Evolutionary conservation across 2,113 vertebrate species (phyloP).

Genomic region (Origma solitaria): DNA sequence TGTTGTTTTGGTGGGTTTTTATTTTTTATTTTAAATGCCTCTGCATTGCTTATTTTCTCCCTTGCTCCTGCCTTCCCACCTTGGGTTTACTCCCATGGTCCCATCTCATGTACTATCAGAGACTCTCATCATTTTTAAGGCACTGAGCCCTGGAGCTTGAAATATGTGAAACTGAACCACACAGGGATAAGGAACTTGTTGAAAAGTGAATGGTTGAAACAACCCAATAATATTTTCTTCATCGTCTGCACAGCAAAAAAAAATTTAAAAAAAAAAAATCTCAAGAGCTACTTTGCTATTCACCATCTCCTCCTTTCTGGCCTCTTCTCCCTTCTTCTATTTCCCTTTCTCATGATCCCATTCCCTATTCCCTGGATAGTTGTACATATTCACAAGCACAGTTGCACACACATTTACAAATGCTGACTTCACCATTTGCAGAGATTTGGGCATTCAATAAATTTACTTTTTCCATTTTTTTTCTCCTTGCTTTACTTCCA

Average conservation of each 20-base stretch:
- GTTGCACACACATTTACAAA: not conserved
- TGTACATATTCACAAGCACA: not conserved
- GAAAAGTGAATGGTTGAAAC: not conserved
- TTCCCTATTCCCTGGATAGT: not conserved
- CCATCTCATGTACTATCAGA: not conserved
- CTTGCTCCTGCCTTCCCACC: not conserved
- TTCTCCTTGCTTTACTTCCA: not conserved
- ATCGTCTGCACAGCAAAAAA: not conserved
- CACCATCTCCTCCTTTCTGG: not conserved
- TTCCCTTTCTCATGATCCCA: not conserved
- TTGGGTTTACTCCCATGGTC: not conserved
- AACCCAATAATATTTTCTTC: not conserved
- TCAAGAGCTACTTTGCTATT: not conserved
- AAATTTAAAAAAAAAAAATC: not conserved
- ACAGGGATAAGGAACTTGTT: not conserved
- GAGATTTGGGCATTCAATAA: not conserved
- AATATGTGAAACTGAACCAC: accelerated
- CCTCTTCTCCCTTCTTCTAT: not conserved
- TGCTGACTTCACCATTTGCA: not conserved
- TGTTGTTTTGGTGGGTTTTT: not conserved
- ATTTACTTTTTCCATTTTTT: not conserved
- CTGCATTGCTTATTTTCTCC: not conserved
- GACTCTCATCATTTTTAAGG: not conserved
- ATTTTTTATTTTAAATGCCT: not conserved
- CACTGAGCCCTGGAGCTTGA: not conserved